phyloP scores from a whole-genome alignment of 2,888 invertebrate species.

The Caenorhabditis sp. region DNA sequence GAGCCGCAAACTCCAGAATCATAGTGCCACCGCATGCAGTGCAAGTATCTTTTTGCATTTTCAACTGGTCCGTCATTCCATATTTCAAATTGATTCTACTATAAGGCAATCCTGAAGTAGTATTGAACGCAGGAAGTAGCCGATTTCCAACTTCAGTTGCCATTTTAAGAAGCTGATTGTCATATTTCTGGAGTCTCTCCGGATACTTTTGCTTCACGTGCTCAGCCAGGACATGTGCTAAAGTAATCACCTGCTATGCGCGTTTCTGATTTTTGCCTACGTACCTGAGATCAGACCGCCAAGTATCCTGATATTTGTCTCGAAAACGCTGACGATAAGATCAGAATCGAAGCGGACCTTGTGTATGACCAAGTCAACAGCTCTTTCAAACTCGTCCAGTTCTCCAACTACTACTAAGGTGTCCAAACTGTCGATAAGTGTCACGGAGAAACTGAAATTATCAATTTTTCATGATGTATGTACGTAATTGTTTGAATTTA shows the following conservation, averaged over 20 bases:
- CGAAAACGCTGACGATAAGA: conserved; percentile 96
- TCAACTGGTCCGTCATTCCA: conserved; percentile 78
- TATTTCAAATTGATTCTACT: conserved; percentile 86
- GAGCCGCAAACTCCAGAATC: conserved; percentile 96
- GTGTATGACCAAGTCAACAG: conserved; percentile 90
- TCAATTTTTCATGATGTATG: no score
- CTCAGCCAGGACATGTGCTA: conserved; percentile 92
- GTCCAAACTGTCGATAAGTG: conserved; percentile 95
- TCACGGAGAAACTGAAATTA: conserved; percentile 92
- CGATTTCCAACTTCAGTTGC: conserved; percentile 95
- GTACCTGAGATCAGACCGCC: conserved; percentile 87
- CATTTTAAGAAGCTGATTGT: conserved; percentile 89
- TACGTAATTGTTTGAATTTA: no score
- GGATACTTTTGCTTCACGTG: conserved; percentile 89
- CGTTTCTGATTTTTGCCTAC: neutral
- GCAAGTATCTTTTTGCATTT: conserved; percentile 85
- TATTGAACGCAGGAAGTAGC: conserved; percentile 97
- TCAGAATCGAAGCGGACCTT: conserved; percentile 95
- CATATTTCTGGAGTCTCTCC: conserved; percentile 83
- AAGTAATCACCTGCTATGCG: neutral
- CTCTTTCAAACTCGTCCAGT: conserved; percentile 94
- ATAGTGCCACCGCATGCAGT: conserved; percentile 99
- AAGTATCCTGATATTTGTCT: conserved; percentile 97
- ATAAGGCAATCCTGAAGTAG: conserved; percentile 96
- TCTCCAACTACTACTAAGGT: conserved; percentile 94